Evolutionary conservation across 1,140 invertebrate genomes (phyloP).

Genomic region (Euwallacea similis): DNA sequence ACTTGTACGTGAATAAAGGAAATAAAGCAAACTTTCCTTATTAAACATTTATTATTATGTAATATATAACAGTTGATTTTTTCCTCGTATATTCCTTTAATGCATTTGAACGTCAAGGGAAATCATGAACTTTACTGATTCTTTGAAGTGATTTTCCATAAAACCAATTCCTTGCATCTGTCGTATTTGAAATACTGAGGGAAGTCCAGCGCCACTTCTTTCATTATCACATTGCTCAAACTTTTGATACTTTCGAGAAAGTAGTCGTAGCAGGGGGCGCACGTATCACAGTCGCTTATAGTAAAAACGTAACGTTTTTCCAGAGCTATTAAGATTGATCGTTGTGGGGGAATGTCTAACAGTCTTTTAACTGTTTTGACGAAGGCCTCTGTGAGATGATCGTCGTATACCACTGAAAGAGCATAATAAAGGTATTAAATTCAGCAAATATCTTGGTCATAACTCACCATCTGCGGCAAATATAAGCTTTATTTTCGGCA

Average conservation of each 20-base stretch:
- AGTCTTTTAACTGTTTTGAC: constrained; percentile 72
- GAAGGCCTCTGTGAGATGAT: constrained; percentile 80
- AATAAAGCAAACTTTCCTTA: no score
- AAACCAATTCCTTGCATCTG: constrained; percentile 71
- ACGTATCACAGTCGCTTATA: constrained; percentile 73
- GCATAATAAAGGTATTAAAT: constrained; percentile 13
- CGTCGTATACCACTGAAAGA: constrained; percentile 81
- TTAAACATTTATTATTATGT: no score
- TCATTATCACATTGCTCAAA: constrained; percentile 56
- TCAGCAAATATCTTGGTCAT: neutral
- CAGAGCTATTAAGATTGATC: constrained; percentile 74
- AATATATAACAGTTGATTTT: no score
- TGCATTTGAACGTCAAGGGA: neutral
- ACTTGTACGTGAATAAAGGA: no score
- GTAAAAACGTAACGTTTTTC: constrained; percentile 89
- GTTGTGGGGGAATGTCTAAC: constrained; percentile 61
- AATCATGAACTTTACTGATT: neutral
- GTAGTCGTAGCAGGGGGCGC: constrained; percentile 83
- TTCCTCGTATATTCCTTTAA: no score
- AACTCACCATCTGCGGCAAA: constrained; percentile 77
- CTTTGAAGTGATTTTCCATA: constrained; percentile 65
- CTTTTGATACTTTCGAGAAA: constrained; percentile 66
- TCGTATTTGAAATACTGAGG: constrained; percentile 83
- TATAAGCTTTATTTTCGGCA: constrained; percentile 63
- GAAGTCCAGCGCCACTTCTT: constrained; percentile 71